Evolutionary conservation across 2,113 vertebrate genomes (phyloP).

Genomic region (Campylomormyrus numenius): DNA sequence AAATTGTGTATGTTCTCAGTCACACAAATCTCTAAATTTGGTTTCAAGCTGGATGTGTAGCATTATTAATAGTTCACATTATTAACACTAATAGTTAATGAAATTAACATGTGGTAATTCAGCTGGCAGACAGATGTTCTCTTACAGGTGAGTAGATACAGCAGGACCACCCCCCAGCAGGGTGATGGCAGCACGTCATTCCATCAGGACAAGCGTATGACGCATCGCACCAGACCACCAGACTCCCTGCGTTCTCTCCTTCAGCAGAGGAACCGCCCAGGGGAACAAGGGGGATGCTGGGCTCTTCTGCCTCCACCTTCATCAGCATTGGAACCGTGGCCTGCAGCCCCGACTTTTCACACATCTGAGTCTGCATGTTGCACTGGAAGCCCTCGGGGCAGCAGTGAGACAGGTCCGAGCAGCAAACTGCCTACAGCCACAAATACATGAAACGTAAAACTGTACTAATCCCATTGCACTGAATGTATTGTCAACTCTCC

Average conservation of each 20-base stretch:
- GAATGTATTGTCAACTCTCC: neutral
- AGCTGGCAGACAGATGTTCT: neutral
- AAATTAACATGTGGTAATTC: neutral
- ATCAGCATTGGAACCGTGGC: neutral
- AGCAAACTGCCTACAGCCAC: slow-evolving; percentile 54
- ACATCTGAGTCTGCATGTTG: slow-evolving; percentile 20
- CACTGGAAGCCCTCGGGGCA: slow-evolving; percentile 52
- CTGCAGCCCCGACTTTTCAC: neutral
- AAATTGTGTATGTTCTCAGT: neutral
- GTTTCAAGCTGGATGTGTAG: neutral
- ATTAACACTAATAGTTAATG: neutral
- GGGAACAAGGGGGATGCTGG: neutral
- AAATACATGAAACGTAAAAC: neutral
- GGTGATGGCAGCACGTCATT: neutral
- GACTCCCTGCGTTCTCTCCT: neutral
- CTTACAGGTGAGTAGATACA: neutral
- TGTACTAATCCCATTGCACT: neutral
- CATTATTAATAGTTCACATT: neutral
- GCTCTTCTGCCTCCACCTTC: neutral
- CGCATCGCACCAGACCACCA: neutral
- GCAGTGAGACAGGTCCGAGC: slow-evolving; percentile 53
- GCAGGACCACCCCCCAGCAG: neutral
- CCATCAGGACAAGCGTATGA: neutral
- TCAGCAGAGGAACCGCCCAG: neutral
- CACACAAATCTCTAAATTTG: neutral